These are phyloP conservation scores for Xenops minutus DNA, from an alignment of 2,797 vertebrate species.

Conservation along the genomic window DNA sequence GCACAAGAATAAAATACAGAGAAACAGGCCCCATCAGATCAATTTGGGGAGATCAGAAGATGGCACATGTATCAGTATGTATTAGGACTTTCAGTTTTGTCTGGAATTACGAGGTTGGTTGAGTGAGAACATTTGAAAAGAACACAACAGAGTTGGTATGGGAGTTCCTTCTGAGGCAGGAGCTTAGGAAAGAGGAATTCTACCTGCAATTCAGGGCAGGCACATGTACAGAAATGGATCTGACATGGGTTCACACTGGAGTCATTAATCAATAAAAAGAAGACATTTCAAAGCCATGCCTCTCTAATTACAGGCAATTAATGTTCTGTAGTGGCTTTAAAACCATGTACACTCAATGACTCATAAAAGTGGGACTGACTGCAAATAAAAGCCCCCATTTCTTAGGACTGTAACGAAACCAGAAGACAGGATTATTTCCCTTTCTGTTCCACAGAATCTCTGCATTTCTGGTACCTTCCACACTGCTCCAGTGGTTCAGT, in stretches of 20 bases:
- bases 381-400: background rate
- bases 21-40: background rate
- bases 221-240: background rate
- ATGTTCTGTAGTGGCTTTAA: background rate
- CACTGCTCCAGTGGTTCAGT: background rate
- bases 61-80: background rate
- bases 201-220: background rate
- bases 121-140: background rate
- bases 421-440: background rate
- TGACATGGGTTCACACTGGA: background rate
- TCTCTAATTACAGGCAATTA: background rate
- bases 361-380: background rate
- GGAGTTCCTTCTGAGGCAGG: background rate
- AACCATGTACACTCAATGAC: background rate
- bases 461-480: background rate
- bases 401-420: background rate
- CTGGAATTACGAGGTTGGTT: background rate
- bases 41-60: background rate
- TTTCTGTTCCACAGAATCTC: background rate
- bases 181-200: background rate
- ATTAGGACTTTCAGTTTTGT: background rate
- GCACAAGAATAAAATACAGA: background rate
- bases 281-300: background rate
- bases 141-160: background rate
- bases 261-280: background rate